These are phyloP conservation scores for Umimayanthus chanpuru DNA, from an alignment of 92 coral and sea anemone species.

Conservation along the genomic window DNA sequence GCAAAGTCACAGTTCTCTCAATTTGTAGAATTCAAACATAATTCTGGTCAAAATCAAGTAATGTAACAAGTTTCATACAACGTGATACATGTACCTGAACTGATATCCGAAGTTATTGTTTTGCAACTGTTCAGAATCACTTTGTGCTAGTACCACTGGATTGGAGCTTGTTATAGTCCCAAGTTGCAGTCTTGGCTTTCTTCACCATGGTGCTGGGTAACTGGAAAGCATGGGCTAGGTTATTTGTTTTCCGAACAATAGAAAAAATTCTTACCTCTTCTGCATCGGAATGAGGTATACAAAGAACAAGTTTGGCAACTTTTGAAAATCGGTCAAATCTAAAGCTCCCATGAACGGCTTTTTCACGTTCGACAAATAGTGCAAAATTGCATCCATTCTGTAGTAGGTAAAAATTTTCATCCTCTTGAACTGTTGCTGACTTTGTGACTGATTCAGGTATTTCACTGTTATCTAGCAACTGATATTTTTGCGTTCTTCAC, in stretches of 20 bases:
- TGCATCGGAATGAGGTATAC: slow-evolving; percentile 60
- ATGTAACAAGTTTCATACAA: no score
- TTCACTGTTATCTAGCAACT: slow-evolving; percentile 48
- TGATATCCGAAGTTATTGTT: no score
- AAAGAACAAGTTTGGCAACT: slow-evolving; percentile 51
- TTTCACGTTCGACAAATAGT: slow-evolving; percentile 28
- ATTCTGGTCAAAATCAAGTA: no score
- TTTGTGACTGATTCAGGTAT: slow-evolving; percentile 54
- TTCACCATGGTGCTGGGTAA: no score
- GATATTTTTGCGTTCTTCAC: slow-evolving; percentile 47
- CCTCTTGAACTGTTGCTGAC: slow-evolving; percentile 58
- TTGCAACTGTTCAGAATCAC: slow-evolving; percentile 35
- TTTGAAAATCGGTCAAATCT: slow-evolving; percentile 25
- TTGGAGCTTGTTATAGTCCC: slow-evolving; percentile 47
- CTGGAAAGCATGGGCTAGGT: not conserved
- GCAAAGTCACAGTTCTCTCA: no score
- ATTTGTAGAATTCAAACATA: no score
- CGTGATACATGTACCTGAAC: no score
- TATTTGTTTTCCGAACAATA: slow-evolving; percentile 52
- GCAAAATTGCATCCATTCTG: slow-evolving; percentile 65
- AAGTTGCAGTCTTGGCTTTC: slow-evolving; percentile 1
- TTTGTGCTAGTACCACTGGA: slow-evolving; percentile 40
- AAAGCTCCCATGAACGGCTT: not conserved
- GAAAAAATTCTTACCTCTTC: slow-evolving; percentile 59
- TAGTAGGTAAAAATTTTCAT: slow-evolving; percentile 50